Evolutionary conservation across 1,140 invertebrate species (phyloP), one percentile per base, ranked within the genome.

Genomic region (Cydia amplana): DNA sequence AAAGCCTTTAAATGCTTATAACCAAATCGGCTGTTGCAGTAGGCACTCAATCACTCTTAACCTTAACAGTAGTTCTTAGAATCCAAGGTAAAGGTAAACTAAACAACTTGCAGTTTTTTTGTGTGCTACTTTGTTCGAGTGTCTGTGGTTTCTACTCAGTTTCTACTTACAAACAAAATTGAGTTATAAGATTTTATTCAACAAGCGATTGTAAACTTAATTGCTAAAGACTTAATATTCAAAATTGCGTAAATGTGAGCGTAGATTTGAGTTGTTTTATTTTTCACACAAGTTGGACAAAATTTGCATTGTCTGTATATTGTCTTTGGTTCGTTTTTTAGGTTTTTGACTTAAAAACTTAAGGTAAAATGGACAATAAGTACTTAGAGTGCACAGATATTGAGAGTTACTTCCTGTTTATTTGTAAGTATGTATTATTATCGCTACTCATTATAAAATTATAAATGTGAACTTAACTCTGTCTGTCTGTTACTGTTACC

Each of bases 81-180:
- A 70, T 5, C 32, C 6, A 36, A 60, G 55, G 55, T 60, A 55
- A 5, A 67, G 16, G 64, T 67, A 70, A 32, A 70, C 28, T 70
- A 36, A 36, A 70, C 65, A 70, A 40, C 32, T 70, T 18, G 65
- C 65, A 40, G 36, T 70, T 70, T 70, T 70, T 70, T 67, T 67
- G n/a, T 36, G 36, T 1, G 65, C 65, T 70, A 67, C 65, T 70
- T 40, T 40, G 65, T 40, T 70, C 2, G 28, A 70, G 32, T 36
- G 32, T 60, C 6, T 1, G 43, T 46, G 14, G 3, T 4, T 18
- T n/a, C 4, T 51, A 51, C 49, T 46, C 16, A 3, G 3, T 4
- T 18, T n/a, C 4, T 51, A 51, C 49, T 46, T 46, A 3, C 12
- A 16, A 10, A 51, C n/a, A 0, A 49, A 49, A 6, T n/a, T 18